These are phyloP conservation scores for Ibidorhyncha struthersii DNA, from an alignment of 2,113 vertebrate genomes.

Conservation along the genomic window DNA sequence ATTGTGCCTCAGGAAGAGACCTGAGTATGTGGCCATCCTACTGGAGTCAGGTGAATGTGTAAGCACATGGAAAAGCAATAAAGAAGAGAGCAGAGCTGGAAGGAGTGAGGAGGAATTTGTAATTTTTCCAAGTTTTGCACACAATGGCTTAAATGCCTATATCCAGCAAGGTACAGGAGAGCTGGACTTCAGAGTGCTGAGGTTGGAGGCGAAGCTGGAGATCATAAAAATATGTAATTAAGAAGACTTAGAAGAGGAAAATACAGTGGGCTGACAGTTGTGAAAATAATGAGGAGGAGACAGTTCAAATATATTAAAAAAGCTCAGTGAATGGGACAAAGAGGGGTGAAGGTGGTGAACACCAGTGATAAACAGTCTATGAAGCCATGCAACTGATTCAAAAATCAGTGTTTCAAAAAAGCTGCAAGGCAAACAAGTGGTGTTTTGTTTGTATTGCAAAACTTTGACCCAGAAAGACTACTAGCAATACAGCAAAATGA, in stretches of 20 bases:
- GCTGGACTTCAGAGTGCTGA: not conserved
- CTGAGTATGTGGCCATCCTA: not conserved
- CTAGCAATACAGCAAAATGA: not conserved
- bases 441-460: not conserved
- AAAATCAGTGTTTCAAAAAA: not conserved
- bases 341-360: not conserved
- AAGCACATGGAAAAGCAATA: not conserved
- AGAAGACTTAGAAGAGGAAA: not conserved
- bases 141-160: not conserved
- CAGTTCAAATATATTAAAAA: not conserved
- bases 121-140: not conserved
- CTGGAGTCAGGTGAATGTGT: not conserved
- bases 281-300: not conserved
- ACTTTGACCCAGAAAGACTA: not conserved
- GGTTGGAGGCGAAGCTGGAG: not conserved
- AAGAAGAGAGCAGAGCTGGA: not conserved
- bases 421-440: accelerated
- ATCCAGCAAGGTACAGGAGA: not conserved
- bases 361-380: not conserved
- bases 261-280: not conserved
- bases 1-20: not conserved
- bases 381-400: not conserved
- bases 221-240: not conserved
- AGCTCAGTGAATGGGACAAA: not conserved
- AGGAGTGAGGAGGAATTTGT: not conserved